Evolutionary conservation across 2,797 vertebrate species (phyloP).

Genomic region (Acipenser transmontanus): DNA sequence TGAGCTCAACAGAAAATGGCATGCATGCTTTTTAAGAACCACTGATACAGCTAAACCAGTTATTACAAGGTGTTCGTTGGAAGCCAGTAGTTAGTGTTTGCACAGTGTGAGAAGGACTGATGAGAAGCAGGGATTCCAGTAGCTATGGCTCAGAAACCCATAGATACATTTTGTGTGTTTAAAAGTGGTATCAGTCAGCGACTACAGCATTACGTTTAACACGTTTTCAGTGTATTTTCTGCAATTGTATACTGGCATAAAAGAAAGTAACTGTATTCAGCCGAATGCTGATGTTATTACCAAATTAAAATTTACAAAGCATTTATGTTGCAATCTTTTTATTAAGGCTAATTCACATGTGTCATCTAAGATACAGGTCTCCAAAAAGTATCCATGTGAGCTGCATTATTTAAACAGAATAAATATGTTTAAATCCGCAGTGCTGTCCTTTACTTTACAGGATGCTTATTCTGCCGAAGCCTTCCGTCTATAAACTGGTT

Average conservation of each 20-base stretch:
- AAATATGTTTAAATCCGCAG: background rate
- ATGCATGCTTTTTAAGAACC: too few species aligned
- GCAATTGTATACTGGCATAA: slow-evolving; percentile 4
- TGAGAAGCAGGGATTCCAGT: too few species aligned
- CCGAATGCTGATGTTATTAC: slow-evolving; percentile 1
- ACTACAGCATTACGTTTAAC: slow-evolving; percentile 33
- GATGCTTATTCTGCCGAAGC: background rate
- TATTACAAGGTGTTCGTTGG: too few species aligned
- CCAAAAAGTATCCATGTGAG: background rate
- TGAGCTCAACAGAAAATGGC: too few species aligned
- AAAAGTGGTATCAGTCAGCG: slow-evolving; percentile 20
- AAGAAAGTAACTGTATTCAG: slow-evolving; percentile 8
- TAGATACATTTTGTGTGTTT: slow-evolving; percentile 11
- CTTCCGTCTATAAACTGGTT: background rate
- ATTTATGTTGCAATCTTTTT: background rate
- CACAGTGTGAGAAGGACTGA: too few species aligned
- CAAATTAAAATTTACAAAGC: slow-evolving; percentile 4
- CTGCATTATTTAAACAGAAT: background rate
- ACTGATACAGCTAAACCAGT: too few species aligned
- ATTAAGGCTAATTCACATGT: background rate
- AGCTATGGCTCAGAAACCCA: background rate
- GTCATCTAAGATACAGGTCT: too few species aligned
- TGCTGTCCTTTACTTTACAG: background rate
- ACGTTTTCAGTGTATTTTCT: slow-evolving; percentile 22
- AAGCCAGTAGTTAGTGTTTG: too few species aligned